Conservation (phyloP, 2,888 invertebrate genomes). For the Drosophila aldrichi region DNA sequence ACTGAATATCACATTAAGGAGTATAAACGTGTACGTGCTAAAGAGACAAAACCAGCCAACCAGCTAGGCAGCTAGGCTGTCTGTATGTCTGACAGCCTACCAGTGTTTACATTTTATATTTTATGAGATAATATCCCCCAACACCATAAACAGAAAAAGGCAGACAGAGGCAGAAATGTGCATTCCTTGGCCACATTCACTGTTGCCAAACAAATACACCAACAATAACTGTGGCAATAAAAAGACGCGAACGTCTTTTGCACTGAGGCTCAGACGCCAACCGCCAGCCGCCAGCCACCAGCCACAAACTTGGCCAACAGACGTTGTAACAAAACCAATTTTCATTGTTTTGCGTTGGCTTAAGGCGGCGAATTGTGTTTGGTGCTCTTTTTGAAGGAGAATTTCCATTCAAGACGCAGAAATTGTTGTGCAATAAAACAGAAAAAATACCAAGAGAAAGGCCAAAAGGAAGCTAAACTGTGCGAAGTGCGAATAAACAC, state of each 20-base stretch:
- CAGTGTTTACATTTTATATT: constrained; percentile 79
- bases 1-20: constrained; percentile 58
- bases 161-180: constrained; percentile 40
- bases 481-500: constrained; percentile 69
- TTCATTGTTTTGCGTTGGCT: constrained; percentile 78
- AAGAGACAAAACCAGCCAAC: constrained; percentile 46
- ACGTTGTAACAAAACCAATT: constrained; percentile 76
- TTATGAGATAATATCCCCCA: constrained; percentile 76
- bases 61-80: constrained; percentile 2
- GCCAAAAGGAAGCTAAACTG: constrained; percentile 3
- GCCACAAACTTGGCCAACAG: constrained; percentile 63
- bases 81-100: constrained; percentile 33
- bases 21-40: constrained; percentile 70
- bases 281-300: constrained; percentile 26
- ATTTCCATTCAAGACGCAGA: constrained; percentile 60
- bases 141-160: constrained; percentile 50
- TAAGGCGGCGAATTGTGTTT: constrained; percentile 37
- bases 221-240: constrained; percentile 74
- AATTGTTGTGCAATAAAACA: constrained; percentile 57
- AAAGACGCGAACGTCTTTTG: constrained; percentile 67
- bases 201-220: constrained; percentile 74
- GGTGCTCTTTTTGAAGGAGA: constrained; percentile 7
- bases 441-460: constrained; percentile 51
- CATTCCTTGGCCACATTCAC: constrained; percentile 38
- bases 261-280: constrained; percentile 8